phyloP scores from a whole-genome alignment of 2,888 invertebrate species.

The Ectobius pallidus region DNA sequence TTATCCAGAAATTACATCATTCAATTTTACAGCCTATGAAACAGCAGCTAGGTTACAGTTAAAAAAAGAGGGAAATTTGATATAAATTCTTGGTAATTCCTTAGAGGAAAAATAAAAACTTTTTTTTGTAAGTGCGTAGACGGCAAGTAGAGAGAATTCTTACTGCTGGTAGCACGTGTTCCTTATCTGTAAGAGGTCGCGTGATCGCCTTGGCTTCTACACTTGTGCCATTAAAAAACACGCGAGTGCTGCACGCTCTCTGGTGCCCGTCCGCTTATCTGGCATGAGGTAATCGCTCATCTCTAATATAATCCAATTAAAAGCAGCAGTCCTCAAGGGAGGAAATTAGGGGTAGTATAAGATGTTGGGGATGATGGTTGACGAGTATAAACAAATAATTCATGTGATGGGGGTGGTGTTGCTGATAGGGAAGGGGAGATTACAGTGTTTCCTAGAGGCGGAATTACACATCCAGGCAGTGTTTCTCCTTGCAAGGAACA shows the following conservation, averaged over 20 bases:
- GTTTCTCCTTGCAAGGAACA: too few species aligned
- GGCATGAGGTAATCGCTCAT: constrained; percentile 24
- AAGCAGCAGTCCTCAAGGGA: constrained; percentile 24
- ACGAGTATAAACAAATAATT: constrained; percentile 26
- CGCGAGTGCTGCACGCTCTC: constrained; percentile 7
- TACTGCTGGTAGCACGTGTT: constrained; percentile 1
- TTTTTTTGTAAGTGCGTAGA: too few species aligned
- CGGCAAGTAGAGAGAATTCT: too few species aligned
- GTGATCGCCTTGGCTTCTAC: neutral
- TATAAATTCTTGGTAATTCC: too few species aligned
- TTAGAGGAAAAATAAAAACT: too few species aligned
- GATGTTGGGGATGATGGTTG: constrained; percentile 5
- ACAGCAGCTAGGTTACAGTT: too few species aligned
- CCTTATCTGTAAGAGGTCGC: constrained; percentile 2
- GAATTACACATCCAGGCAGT: too few species aligned
- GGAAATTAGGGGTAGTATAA: constrained; percentile 28
- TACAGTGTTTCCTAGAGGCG: neutral
- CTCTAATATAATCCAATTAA: constrained; percentile 31
- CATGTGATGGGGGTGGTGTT: constrained; percentile 4
- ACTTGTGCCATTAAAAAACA: constrained; percentile 11
- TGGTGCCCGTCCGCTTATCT: constrained; percentile 16
- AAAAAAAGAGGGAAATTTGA: too few species aligned
- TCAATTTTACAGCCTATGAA: too few species aligned
- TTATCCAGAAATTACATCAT: too few species aligned
- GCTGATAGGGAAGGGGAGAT: neutral